Percentiles rank a stretch among this genome's conserved stretches.
Evolutionary conservation across 2,888 invertebrate species (phyloP).

Genomic region (Ophioninae sp.): DNA sequence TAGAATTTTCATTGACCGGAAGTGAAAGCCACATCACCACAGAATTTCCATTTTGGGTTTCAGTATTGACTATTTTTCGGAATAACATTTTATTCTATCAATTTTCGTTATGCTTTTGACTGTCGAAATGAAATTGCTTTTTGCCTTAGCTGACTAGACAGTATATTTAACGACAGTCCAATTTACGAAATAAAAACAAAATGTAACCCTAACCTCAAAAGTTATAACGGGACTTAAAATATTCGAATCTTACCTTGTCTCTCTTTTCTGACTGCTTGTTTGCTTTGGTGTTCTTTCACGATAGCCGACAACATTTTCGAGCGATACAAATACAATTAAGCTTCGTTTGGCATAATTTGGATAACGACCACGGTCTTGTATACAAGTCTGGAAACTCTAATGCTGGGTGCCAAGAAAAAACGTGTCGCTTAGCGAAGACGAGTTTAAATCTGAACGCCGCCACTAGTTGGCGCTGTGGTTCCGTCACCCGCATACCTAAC

Average conservation of each 20-base stretch:
- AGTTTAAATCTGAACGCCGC: too few species aligned
- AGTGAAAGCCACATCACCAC: too few species aligned
- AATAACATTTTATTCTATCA: background rate
- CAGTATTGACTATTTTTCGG: background rate
- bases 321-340: background rate
- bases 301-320: slow-evolving; percentile 89
- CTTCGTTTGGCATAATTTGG: background rate
- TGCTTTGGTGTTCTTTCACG: slow-evolving; percentile 93
- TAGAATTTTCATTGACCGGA: background rate
- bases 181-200: slow-evolving; percentile 1
- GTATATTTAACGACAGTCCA: background rate
- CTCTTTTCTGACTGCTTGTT: slow-evolving; percentile 90
- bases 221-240: background rate
- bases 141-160: background rate
- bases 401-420: too few species aligned
- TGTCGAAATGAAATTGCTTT: background rate
- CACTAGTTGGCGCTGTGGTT: too few species aligned
- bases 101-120: background rate
- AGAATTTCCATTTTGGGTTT: background rate
- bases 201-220: background rate
- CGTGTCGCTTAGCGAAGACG: too few species aligned
- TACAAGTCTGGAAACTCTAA: too few species aligned
- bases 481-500: too few species aligned
- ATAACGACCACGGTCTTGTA: too few species aligned
- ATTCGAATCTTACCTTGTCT: slow-evolving; percentile 86